Percentiles rank a stretch among this genome's conserved stretches.
Evolutionary conservation across 2,113 vertebrate species (phyloP).

Genomic region (Laticauda colubrina): DNA sequence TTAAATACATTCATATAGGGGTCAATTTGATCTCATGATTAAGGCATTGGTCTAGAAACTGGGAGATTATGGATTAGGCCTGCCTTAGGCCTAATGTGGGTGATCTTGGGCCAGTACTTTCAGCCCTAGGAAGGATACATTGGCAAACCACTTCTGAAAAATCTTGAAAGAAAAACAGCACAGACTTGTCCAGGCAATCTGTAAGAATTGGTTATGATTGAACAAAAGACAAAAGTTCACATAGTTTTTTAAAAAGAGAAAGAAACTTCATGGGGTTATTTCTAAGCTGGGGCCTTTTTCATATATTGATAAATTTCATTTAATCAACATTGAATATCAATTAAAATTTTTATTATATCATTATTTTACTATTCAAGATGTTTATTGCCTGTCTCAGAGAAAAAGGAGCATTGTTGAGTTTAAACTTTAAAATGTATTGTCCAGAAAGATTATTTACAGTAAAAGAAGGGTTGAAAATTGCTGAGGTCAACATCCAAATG

Average conservation of each 20-base stretch:
- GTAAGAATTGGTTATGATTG: not conserved
- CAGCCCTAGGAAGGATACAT: not conserved
- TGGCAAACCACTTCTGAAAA: not conserved
- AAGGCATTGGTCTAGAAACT: not conserved
- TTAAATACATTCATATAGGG: not conserved
- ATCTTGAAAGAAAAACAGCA: not conserved
- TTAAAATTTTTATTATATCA: not conserved
- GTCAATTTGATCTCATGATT: not conserved
- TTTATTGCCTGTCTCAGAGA: constrained; percentile 36
- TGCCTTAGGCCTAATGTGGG: not conserved
- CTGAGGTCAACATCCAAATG: constrained; percentile 1
- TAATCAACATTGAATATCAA: not conserved
- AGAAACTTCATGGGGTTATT: not conserved
- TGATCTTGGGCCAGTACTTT: not conserved
- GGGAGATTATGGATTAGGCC: not conserved
- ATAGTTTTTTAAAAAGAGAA: not conserved
- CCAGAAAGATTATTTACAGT: constrained; percentile 34
- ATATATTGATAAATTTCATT: not conserved
- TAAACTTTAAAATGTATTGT: constrained; percentile 32
- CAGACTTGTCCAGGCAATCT: not conserved
- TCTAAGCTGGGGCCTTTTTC: not conserved
- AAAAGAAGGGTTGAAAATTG: constrained; percentile 1
- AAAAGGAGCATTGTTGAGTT: constrained; percentile 5
- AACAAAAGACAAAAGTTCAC: not conserved
- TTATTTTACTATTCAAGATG: constrained; percentile 34